Percentiles rank a stretch among this genome's conserved stretches.
These are phyloP conservation scores for Acrossocheilus fasciatus DNA, from an alignment of 2,797 vertebrate genomes.

Conservation along the genomic window DNA sequence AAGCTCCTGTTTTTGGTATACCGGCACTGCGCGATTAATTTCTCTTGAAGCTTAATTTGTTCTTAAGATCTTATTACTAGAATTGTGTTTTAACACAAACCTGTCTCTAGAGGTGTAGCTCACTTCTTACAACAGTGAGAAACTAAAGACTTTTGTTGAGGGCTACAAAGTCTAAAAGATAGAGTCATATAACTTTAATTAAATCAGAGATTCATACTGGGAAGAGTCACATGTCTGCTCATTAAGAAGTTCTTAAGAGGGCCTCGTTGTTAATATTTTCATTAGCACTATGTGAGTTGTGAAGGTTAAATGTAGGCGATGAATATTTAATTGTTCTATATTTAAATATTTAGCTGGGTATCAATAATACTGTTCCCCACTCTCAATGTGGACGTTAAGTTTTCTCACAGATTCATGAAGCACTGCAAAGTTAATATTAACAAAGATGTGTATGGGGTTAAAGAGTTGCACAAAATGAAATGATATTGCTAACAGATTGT, in stretches of 20 bases:
- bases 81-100: slow-evolving; percentile 12
- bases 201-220: not conserved
- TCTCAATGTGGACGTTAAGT: not conserved
- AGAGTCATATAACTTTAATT: not conserved
- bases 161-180: not conserved
- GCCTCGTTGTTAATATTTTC: not conserved
- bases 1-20: not conserved
- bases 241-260: slow-evolving; percentile 14
- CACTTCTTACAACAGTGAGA: not conserved
- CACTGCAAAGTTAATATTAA: not conserved
- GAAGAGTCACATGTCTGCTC: not conserved
- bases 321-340: not conserved
- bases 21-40: not conserved
- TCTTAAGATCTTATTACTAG: not conserved
- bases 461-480: not conserved
- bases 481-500: slow-evolving; percentile 18
- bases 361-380: not conserved
- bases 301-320: not conserved
- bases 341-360: not conserved
- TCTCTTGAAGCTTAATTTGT: not conserved
- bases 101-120: not conserved
- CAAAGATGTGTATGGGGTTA: not conserved
- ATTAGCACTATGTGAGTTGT: not conserved
- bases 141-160: not conserved
- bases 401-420: slow-evolving; percentile 1